Evolutionary conservation across 2,797 vertebrate species (phyloP), one percentile per base, ranked within the genome.

Genomic region (Dicrostonyx torquatus): DNA sequence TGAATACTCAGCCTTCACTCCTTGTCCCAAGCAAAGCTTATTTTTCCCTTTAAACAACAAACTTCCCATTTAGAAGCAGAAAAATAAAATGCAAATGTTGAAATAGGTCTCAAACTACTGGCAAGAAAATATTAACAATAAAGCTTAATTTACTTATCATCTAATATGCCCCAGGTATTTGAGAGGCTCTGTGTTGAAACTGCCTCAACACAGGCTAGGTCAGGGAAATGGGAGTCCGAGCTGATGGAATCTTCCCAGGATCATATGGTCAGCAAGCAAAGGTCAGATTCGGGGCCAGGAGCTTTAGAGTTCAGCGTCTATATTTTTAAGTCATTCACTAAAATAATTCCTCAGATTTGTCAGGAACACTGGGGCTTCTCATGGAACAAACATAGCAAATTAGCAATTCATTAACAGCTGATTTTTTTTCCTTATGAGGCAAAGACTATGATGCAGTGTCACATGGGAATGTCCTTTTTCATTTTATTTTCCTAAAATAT

Each of bases 41-140:
- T 77, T 68, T 92, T 90, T 50, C 37, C 62, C 70, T 85, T 76
- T 37, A 88, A 89, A 62, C 4, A 88, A 92, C 58, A 78, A 94
- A 89, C 8, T 93, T 93, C 22, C n/a, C 90, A 34, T 48, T 79
- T 94, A 48, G 31, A 94, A 92, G 29, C 64, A 6, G 1, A 83
- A 20, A 73, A 89, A 86, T 26, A 73, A 97, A 94, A 88, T 6
- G 60, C 5, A 68, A 91, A n/a, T 75, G 2, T 70, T 89, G 40
- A 79, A 79, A 22, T 22, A 60, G 14, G 3, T 18, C 48, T 84
- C 58, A 80, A 48, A 87, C 73, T 89, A 73, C 22, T 95, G 40
- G 45, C 55, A 15, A 40, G 22, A 94, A 45, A 83, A 75, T 31
- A 72, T 90, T 58, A 20, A 90, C n/a, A 87, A 20, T 45, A n/a